Base-by-base conservation (phyloP, 1,140 invertebrate species). In the Dendrolimus punctatus region DNA sequence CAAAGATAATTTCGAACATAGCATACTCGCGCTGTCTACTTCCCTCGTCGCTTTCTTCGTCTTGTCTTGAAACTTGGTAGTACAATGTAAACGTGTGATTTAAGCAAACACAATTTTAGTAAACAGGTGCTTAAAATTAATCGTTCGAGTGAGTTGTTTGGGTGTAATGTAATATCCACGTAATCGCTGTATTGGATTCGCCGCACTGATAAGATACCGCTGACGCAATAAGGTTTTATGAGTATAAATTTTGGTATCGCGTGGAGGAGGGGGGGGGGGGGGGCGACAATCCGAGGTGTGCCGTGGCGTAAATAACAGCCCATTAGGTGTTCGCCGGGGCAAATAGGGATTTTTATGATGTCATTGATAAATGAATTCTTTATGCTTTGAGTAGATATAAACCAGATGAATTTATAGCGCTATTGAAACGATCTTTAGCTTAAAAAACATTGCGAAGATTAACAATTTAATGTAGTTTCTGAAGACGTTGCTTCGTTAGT, bases 211-310 rank as follows among this genome's bases (percentile, higher is more conserved):
- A 58, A 58, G 57, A 50, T 58, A 51, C 40, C n/a, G 51, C 40
- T 50, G 56, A 49, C 51, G 47, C 47, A 51, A 45, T 9, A 43
- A 49, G 23, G 7, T 40, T 42, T 39, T 58, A 52, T 51, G 52
- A 49, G 36, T 57, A 59, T 59, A 64, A 61, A 66, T 69, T 56
- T 59, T n/a, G 37, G 43, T 61, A 66, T 70, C 51, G 63, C 60
- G 66, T 64, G 57, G 58, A 40, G 53, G 39, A 2, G 38, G 54
- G 44, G 56, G 55, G 45, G 53, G 39, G 1, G 38, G 54, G 44
- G 56, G 55, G 45, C 48, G 46, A 53, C 61, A 48, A 47, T 58
- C 50, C 51, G 54, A 58, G 67, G 64, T 61, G 67, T 53, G 67
- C 55, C 58, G 23, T 48, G 40, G 54, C 47, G 50, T 59, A 47